Conservation (phyloP, 2,797 vertebrate species). For the Synaphobranchus kaupii region DNA sequence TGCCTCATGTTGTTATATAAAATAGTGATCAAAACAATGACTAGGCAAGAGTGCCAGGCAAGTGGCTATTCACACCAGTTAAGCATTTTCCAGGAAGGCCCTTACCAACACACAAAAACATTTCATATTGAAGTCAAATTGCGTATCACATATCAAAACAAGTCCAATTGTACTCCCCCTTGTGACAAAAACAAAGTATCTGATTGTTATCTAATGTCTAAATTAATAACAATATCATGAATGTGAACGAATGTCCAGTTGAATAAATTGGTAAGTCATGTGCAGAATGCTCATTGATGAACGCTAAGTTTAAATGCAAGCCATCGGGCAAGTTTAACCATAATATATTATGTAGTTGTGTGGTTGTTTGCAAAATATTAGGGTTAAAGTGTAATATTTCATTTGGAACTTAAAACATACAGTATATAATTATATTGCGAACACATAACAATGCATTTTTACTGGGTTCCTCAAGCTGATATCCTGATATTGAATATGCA, state of each 20-base stretch:
- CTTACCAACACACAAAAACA: slow-evolving; percentile 39
- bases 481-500: background rate
- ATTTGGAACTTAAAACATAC: background rate
- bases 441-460: background rate
- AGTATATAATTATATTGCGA: too few relatives aligned
- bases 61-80: slow-evolving; percentile 43
- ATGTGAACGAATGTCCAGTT: slow-evolving; percentile 7
- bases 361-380: background rate
- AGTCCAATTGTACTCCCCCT: slow-evolving; percentile 30
- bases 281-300: background rate
- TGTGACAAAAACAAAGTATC: slow-evolving; percentile 43
- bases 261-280: background rate
- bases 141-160: slow-evolving; percentile 49
- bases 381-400: background rate
- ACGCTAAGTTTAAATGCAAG: background rate
- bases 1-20: slow-evolving; percentile 25
- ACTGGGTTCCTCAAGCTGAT: background rate
- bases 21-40: slow-evolving; percentile 38
- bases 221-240: background rate
- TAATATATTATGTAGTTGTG: background rate
- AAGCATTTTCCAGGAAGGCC: slow-evolving; percentile 42
- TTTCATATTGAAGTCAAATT: slow-evolving; percentile 38
- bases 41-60: slow-evolving; percentile 33
- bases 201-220: slow-evolving; percentile 31
- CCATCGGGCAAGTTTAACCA: background rate